Conservation (phyloP, 2,888 invertebrate genomes). For the Steinernema hermaphroditum region DNA sequence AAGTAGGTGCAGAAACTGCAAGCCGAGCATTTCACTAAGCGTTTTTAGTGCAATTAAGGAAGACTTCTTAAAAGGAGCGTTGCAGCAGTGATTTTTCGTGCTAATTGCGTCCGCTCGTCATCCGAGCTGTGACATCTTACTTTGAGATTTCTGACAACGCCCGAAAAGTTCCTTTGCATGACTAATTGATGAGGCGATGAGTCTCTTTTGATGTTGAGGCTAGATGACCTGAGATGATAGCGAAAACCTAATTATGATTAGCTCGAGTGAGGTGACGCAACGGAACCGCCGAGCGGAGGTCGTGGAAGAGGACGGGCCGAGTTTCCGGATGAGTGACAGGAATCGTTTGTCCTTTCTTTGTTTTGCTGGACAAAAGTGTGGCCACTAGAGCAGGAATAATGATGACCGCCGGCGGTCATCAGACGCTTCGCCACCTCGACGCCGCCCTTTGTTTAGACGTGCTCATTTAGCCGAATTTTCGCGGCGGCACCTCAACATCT, state of each 20-base stretch:
- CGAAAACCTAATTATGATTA: conserved; percentile 29
- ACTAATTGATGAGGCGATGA: conserved; percentile 24
- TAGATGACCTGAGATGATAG: conserved; percentile 24
- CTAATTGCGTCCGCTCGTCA: too few relatives aligned
- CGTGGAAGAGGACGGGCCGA: conserved; percentile 6
- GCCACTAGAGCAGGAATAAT: conserved; percentile 22
- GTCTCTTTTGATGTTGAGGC: conserved; percentile 26
- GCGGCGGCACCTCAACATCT: not conserved
- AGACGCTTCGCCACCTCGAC: not conserved
- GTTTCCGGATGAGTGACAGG: conserved; percentile 29
- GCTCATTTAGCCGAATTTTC: conserved; percentile 2
- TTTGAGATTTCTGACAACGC: not conserved
- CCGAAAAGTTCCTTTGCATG: not conserved
- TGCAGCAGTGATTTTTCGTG: too few relatives aligned
- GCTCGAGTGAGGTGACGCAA: conserved; percentile 27
- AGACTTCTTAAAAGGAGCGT: too few relatives aligned
- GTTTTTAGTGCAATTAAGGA: too few relatives aligned
- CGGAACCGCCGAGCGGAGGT: conserved; percentile 17
- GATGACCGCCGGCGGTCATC: conserved; percentile 5
- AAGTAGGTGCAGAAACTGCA: too few relatives aligned
- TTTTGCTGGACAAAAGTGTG: conserved; percentile 18
- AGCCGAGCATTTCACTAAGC: too few relatives aligned
- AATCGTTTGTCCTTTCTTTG: conserved; percentile 5
- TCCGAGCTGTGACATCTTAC: not conserved
- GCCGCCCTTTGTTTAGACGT: not conserved